Percentiles rank a stretch among this genome's conserved stretches.
Evolutionary conservation across 2,797 vertebrate genomes (phyloP).

Genomic region (Dendrocincla tyrannina): DNA sequence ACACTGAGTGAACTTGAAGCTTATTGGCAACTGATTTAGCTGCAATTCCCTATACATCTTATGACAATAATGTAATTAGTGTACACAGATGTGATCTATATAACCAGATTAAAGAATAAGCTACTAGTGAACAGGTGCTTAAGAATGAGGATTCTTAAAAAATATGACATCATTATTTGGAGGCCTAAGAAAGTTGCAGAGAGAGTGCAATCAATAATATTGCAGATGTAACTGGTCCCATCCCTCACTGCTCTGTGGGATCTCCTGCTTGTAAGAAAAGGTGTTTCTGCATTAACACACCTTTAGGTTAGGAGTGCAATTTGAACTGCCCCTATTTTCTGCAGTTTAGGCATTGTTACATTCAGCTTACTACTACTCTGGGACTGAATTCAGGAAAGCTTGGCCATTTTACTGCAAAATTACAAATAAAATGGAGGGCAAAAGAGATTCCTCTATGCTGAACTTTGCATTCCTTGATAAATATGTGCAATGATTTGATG

Average conservation of each 20-base stretch:
- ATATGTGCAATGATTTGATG: neutral
- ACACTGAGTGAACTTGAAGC: neutral
- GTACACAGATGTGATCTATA: neutral
- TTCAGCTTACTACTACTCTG: neutral
- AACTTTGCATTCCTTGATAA: neutral
- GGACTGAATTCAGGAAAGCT: neutral
- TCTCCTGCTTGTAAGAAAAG: neutral
- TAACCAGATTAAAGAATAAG: neutral
- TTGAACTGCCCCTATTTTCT: neutral
- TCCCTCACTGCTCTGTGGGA: fast-evolving
- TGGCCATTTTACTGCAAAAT: neutral
- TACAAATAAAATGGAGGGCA: neutral
- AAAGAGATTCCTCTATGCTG: neutral
- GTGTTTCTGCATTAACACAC: neutral
- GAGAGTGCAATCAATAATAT: neutral
- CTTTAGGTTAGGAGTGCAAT: neutral
- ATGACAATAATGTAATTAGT: neutral
- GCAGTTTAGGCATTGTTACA: neutral
- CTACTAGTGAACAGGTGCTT: neutral
- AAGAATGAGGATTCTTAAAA: neutral
- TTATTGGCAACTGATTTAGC: neutral
- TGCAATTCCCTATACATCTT: neutral
- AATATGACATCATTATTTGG: neutral
- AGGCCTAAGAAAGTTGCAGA: neutral
- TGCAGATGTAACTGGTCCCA: neutral